Evolutionary conservation across 2,113 vertebrate species (phyloP).

Genomic region (Parus major): DNA sequence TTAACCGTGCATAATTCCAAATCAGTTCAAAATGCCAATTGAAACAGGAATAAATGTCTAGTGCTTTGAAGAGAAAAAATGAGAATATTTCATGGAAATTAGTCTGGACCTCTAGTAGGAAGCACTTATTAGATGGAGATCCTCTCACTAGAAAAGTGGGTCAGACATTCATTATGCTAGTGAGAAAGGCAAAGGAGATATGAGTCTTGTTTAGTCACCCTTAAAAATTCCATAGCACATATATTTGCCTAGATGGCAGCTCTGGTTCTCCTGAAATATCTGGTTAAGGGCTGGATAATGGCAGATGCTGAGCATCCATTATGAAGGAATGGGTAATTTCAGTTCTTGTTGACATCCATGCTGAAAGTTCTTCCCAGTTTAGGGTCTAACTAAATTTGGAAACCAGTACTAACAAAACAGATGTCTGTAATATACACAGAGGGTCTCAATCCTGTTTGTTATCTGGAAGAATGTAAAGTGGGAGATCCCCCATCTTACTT

Average conservation of each 20-base stretch:
- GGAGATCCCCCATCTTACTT: background rate
- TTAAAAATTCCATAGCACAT: background rate
- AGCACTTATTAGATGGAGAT: background rate
- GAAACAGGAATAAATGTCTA: conserved; percentile 23
- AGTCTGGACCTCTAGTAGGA: background rate
- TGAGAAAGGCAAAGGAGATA: conserved; percentile 9
- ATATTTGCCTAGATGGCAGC: background rate
- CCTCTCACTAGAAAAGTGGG: background rate
- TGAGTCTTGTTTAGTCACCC: background rate
- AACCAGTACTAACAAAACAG: background rate
- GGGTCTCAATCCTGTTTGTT: background rate
- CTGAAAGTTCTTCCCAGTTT: background rate
- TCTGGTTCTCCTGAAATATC: background rate
- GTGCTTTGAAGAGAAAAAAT: background rate
- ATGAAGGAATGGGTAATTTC: background rate
- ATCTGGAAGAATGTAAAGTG: background rate
- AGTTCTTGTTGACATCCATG: background rate
- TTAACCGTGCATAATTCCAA: conserved; percentile 2
- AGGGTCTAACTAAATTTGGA: background rate
- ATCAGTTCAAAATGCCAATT: conserved; percentile 25
- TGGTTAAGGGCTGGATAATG: background rate
- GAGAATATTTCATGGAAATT: background rate
- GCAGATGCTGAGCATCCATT: background rate
- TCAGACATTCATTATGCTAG: background rate
- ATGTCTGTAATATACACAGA: background rate